Evolutionary conservation across 2,797 vertebrate species (phyloP), one percentile per base, ranked within the genome.

Genomic region (Cyclopterus lumpus): DNA sequence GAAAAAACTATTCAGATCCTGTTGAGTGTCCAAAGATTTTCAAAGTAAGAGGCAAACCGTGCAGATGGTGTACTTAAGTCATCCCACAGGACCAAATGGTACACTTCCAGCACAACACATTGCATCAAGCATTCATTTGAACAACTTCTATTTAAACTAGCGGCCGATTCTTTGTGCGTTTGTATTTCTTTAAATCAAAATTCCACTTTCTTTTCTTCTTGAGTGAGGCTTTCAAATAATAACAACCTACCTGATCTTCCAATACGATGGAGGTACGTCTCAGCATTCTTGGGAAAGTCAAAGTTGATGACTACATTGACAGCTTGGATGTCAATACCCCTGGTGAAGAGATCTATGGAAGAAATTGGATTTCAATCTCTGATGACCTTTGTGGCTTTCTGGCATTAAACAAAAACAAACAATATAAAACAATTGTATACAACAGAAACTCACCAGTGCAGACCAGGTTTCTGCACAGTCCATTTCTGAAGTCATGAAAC

Each of bases 281-380:
- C 95, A 0, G 95, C 95, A 7, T 95, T 96, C 89, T 93, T 96
- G 34, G 95, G 95, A 83, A 96, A 96, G 87, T 96, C 95, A 22
- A 96, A 96, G 90, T 96, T 96, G 86, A 96, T 96, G 80, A 96
- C 95, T 0, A 96, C 95, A 28, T 96, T 96, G 81, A 96, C 95
- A 1, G 95, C 95, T 90, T 96, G 95, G 88, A 96, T 96, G 83
- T 96, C 95, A 66, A 96, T 96, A 76, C 95, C 95, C 93, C 95
- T 92, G 80, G 95, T 96, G 91, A 96, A 96, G 26, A 96, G 93
- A 92, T 96, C 95, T 96, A 44, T 36, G 40, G 38, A 58, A 12
- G 42, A 24, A 60, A 48, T 12, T 44, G 3, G 1, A 59, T 26
- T 11, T 8, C 1, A 42, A 14, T 28, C 20, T 48, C 22, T 1